A percentile compares a stretch with the other conserved stretches of the same genome.
Conservation (phyloP, 2,113 vertebrate species). For the Neotragus moschatus region DNA sequence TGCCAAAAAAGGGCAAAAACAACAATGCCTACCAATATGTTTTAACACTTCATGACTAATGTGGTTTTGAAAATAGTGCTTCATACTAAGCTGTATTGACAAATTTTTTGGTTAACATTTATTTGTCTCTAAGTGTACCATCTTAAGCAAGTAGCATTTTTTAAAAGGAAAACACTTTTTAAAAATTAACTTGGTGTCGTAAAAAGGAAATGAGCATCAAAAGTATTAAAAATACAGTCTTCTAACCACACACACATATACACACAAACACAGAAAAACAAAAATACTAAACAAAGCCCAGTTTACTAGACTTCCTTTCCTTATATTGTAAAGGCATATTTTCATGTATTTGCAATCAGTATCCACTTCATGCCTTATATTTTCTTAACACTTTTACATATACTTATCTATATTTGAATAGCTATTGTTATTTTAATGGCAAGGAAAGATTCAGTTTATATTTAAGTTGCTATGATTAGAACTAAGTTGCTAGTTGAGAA, state of each 20-base stretch:
- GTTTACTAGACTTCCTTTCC: not conserved
- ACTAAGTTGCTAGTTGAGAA: not conserved
- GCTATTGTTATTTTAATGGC: not conserved
- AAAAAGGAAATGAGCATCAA: constrained; percentile 4
- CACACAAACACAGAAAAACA: not conserved
- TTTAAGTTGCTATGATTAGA: constrained; percentile 35
- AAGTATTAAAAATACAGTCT: constrained; percentile 24
- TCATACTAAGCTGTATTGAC: not conserved
- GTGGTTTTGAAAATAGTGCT: not conserved
- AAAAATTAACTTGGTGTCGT: not conserved
- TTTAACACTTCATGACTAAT: constrained; percentile 3
- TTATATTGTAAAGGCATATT: constrained; percentile 15
- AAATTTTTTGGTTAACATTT: constrained; percentile 26
- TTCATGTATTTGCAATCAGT: constrained; percentile 8
- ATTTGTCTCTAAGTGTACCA: not conserved
- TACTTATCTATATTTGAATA: constrained; percentile 27
- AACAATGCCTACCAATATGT: not conserved
- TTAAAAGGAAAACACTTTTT: constrained; percentile 19
- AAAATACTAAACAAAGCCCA: not conserved
- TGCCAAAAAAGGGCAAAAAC: not conserved
- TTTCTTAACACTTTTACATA: constrained; percentile 2
- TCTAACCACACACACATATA: not conserved
- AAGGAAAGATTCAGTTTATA: not conserved
- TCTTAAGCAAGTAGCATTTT: constrained; percentile 18
- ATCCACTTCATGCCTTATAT: constrained; percentile 25